phyloP scores from a whole-genome alignment of 2,797 vertebrate species.

The Bradypodion ventrale region DNA sequence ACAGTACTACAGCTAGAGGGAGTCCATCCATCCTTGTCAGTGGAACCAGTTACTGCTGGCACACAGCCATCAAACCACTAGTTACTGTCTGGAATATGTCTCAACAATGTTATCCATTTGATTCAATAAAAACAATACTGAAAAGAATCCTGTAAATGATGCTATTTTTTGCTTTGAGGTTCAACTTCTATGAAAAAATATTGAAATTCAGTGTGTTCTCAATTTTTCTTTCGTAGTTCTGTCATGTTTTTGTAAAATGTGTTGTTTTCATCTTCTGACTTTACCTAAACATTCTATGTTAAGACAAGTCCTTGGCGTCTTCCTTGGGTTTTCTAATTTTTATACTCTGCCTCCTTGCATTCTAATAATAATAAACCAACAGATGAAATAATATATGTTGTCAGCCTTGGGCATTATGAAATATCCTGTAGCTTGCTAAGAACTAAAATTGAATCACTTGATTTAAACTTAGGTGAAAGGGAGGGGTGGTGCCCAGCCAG shows the following conservation, averaged over 20 bases:
- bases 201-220: conserved; percentile 5
- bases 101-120: not conserved
- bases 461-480: not conserved
- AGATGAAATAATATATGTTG: conserved; percentile 15
- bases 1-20: not conserved
- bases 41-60: conserved; percentile 5
- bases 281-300: conserved; percentile 22
- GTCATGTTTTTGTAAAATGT: conserved; percentile 12
- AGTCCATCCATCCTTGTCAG: not conserved
- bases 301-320: conserved; percentile 19
- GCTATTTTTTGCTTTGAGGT: conserved; percentile 19
- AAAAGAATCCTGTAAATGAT: not conserved
- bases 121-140: not conserved
- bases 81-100: not conserved
- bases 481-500: not conserved
- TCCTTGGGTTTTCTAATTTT: conserved; percentile 35
- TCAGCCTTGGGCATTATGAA: not conserved
- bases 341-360: not conserved
- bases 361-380: conserved; percentile 50
- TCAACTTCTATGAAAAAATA: conserved; percentile 47
- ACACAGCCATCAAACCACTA: not conserved
- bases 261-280: conserved; percentile 17
- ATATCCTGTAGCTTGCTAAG: conserved; percentile 6
- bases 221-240: conserved; percentile 24
- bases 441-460: not conserved